Conservation (phyloP, 2,113 vertebrate genomes). For the Scytalopus superciliaris region DNA sequence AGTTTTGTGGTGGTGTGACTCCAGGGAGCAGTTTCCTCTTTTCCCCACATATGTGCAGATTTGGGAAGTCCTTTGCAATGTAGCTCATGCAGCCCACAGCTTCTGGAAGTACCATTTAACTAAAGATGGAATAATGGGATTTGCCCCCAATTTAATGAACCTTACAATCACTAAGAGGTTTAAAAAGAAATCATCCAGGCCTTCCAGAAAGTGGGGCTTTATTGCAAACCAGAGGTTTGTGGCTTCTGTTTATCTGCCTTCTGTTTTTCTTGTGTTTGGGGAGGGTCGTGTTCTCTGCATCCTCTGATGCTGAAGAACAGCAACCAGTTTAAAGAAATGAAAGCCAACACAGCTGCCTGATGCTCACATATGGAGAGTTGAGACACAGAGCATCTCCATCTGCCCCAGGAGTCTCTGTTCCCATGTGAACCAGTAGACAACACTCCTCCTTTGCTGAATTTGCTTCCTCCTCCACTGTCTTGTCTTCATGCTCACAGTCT, state of each 20-base stretch:
- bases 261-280: background rate
- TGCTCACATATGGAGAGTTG: background rate
- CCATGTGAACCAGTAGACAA: background rate
- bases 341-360: background rate
- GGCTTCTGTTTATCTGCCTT: background rate
- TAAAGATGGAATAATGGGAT: background rate
- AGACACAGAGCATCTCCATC: background rate
- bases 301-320: background rate
- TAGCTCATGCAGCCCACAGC: fast-evolving
- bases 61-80: background rate
- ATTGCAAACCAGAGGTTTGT: background rate
- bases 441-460: background rate
- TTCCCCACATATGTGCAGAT: fast-evolving
- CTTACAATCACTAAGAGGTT: background rate
- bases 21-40: background rate
- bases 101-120: background rate
- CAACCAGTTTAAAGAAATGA: background rate
- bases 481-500: background rate
- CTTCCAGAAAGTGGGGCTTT: background rate
- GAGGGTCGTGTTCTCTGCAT: background rate
- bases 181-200: background rate
- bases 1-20: background rate
- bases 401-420: background rate
- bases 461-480: background rate
- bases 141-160: background rate